Percentiles rank a stretch among this genome's conserved stretches.
phyloP scores from a whole-genome alignment of 2,797 vertebrate species.

The Peromyscus eremicus region DNA sequence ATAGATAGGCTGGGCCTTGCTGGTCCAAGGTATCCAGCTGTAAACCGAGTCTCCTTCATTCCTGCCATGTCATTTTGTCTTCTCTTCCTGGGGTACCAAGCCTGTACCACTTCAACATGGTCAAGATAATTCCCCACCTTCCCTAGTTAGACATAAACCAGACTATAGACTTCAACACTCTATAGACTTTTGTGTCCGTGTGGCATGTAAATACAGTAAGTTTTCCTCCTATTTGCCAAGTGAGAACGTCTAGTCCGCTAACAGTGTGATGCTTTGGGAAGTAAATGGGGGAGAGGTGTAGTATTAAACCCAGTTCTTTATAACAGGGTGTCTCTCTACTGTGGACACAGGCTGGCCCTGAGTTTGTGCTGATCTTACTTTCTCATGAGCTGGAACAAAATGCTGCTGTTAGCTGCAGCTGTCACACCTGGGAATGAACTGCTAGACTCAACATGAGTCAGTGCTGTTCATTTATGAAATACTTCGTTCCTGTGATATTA shows the following conservation, averaged over 20 bases:
- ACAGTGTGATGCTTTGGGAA: background rate
- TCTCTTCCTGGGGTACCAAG: background rate
- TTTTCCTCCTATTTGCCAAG: background rate
- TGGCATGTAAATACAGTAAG: background rate
- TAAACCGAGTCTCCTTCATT: background rate
- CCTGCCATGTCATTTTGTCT: no score
- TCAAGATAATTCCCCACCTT: background rate
- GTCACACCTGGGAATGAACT: background rate
- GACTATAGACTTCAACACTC: background rate
- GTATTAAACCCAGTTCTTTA: background rate
- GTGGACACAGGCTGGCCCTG: background rate
- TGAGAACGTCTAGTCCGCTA: conserved; percentile 10
- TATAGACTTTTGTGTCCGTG: background rate
- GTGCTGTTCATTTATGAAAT: no score
- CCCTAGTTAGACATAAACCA: background rate
- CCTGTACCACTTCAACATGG: background rate
- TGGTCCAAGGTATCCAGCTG: background rate
- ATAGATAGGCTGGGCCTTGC: no score
- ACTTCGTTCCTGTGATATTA: background rate
- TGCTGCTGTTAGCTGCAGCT: background rate
- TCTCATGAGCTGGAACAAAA: background rate
- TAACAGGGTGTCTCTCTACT: background rate
- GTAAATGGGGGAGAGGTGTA: background rate
- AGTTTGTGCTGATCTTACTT: background rate
- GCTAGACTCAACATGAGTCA: background rate